phyloP scores from a whole-genome alignment of 2,888 invertebrate species.

The Herminia tarsipennalis region DNA sequence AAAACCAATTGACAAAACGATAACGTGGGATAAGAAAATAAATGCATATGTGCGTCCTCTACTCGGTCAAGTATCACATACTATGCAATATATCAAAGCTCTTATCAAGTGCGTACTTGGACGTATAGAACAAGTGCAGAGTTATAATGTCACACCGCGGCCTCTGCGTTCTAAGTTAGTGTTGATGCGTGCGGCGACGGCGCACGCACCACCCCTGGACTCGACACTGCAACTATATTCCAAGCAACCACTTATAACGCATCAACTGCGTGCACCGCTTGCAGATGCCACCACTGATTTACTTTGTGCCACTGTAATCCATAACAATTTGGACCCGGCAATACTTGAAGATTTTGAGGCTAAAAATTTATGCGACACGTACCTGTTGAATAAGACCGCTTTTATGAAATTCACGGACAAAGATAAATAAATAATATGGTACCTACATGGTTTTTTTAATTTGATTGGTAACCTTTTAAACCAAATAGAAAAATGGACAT shows the following conservation, averaged over 20 bases:
- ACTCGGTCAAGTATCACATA: conserved; percentile 44
- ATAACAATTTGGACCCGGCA: background rate
- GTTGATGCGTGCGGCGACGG: background rate
- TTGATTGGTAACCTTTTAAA: no score
- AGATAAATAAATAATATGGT: no score
- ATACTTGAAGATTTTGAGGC: background rate
- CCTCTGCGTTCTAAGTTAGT: background rate
- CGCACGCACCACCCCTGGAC: background rate
- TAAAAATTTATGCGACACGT: background rate
- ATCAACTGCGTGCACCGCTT: background rate
- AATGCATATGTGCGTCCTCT: conserved; percentile 39
- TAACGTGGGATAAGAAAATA: conserved; percentile 22
- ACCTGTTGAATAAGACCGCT: no score
- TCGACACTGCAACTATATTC: background rate
- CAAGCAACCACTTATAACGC: background rate
- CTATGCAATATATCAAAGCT: conserved; percentile 53
- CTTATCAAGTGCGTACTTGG: conserved; percentile 51
- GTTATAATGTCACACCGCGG: conserved; percentile 18
- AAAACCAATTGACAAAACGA: background rate
- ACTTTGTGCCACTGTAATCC: background rate
- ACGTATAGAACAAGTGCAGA: conserved; percentile 41
- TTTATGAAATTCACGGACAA: no score
- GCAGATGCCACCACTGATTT: background rate
- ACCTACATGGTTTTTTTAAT: no score
- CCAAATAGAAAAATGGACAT: no score